Percentiles rank a stretch among this genome's conserved stretches.
These are phyloP conservation scores for Crossaster papposus DNA, from an alignment of 53 echinoderm and acorn worm genomes.

Conservation along the genomic window DNA sequence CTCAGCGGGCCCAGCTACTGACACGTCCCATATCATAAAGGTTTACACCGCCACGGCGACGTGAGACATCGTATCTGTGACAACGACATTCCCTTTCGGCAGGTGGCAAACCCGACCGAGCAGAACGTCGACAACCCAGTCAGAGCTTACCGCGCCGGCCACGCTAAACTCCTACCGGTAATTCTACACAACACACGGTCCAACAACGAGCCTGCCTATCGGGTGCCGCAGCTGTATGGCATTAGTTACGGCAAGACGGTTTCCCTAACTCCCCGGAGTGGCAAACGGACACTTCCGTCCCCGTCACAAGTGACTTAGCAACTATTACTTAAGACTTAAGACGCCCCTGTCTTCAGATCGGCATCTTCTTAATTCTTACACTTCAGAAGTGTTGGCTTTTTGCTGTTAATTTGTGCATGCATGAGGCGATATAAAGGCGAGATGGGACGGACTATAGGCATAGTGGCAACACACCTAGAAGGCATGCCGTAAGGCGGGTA, in stretches of 20 bases:
- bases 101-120: slow-evolving; percentile 59
- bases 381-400: slow-evolving; percentile 62
- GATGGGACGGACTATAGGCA: slow-evolving; percentile 3
- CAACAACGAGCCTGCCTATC: slow-evolving; percentile 32
- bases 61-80: slow-evolving; percentile 61
- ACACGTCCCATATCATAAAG: slow-evolving; percentile 58
- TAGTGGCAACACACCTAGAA: slow-evolving; percentile 54
- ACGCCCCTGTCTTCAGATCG: slow-evolving; percentile 39
- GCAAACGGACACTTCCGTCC: slow-evolving; percentile 51
- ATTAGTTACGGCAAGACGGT: slow-evolving; percentile 59
- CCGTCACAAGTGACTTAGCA: slow-evolving; percentile 59
- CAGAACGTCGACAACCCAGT: slow-evolving; percentile 45
- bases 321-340: slow-evolving; percentile 57
- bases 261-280: slow-evolving; percentile 27
- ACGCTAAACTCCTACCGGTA: slow-evolving; percentile 35
- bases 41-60: slow-evolving; percentile 50
- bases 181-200: slow-evolving; percentile 48
- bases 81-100: slow-evolving; percentile 58
- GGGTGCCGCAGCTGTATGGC: slow-evolving; percentile 55
- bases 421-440: slow-evolving; percentile 30
- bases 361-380: slow-evolving; percentile 49
- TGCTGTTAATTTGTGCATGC: slow-evolving; percentile 61
- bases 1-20: slow-evolving; percentile 29
- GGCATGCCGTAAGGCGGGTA: slow-evolving; percentile 52
- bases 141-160: slow-evolving; percentile 35